Base-by-base conservation (phyloP, 2,113 vertebrate genomes). In the Pithys albifrons region DNA sequence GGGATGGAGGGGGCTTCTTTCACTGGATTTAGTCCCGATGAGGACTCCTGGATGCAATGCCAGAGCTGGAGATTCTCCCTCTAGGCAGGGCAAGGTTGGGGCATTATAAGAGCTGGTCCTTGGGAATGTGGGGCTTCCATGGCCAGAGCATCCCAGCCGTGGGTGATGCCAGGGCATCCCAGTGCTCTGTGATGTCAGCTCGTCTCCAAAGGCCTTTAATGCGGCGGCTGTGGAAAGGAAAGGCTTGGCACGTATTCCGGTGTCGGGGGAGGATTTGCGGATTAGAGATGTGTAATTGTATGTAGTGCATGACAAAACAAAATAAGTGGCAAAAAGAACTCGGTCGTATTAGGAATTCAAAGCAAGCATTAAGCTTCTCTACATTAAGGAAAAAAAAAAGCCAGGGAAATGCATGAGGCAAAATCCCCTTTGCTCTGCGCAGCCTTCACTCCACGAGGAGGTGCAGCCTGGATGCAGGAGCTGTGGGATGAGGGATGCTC, bases 291-390 rank as follows among this genome's bases (percentile, higher is more conserved):
- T 96, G 93, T 97, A 95, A 96, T 87, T 97, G 72, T 95, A 94
- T 96, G 85, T 90, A 97, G 92, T 94, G 96, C 95, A 94, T 96
- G 95, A 89, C 95, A 96, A 97, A 97, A 96, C 96, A 96, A 97
- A 97, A 72, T 94, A 93, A 97, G 95, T 95, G 95, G 92, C 91
- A 93, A 88, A 80, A 94, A 93, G 95, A 95, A 95, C 91, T 95
- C 45, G 2, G 91, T 75, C 35, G 62, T 93, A 95, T 96, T 96
- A 97, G 94, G 85, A 13, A 97, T 95, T 97, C 96, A 91, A 81
- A 97, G 89, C 48, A 12, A 94, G 93, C 61, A 1, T 86, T 89
- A 93, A 84, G 93, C 90, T 94, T 78, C 94, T 55, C 86, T 89
- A 45, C 76, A 43, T 92, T 74, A 83, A 86, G 6, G 45, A 25